Evolutionary conservation across 2,888 invertebrate species (phyloP).

Genomic region (Hermodice carunculata): DNA sequence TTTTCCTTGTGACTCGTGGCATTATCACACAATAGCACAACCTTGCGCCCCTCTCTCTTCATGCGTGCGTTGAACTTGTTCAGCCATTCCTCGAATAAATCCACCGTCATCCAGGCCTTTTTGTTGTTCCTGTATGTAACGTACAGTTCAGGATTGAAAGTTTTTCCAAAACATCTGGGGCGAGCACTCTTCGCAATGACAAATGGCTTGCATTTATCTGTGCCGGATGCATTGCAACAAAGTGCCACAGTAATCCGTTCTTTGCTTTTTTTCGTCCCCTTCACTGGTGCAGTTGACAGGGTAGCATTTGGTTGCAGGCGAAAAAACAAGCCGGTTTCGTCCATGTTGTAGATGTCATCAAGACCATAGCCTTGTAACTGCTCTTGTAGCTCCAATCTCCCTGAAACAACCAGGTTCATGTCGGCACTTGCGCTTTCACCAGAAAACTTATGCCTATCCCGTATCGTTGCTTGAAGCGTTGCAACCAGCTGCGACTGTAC

Average conservation of each 20-base stretch:
- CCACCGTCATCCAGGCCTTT: slow-evolving; percentile 43
- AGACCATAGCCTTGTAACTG: slow-evolving; percentile 22
- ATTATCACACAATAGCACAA: slow-evolving; percentile 36
- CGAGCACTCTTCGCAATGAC: slow-evolving; percentile 27
- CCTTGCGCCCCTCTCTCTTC: slow-evolving; percentile 11
- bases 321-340: slow-evolving; percentile 35
- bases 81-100: slow-evolving; percentile 32
- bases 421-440: not conserved
- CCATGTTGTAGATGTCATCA: slow-evolving; percentile 38
- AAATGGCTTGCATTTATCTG: slow-evolving; percentile 31
- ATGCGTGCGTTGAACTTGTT: slow-evolving; percentile 21
- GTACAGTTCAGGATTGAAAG: slow-evolving; percentile 20
- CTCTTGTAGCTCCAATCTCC: not conserved
- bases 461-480: not conserved
- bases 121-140: slow-evolving; percentile 21
- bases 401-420: not conserved
- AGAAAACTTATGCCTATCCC: not conserved
- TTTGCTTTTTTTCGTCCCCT: slow-evolving; percentile 24
- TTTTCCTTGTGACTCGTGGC: slow-evolving; percentile 30
- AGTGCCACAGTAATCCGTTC: slow-evolving; percentile 33
- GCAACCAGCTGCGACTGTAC: not conserved
- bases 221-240: slow-evolving; percentile 24
- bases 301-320: slow-evolving; percentile 28
- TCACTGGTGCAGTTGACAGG: slow-evolving; percentile 12
- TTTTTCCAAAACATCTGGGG: slow-evolving; percentile 24